Conservation (phyloP, 2,797 vertebrate species). For the Tapirus indicus region DNA sequence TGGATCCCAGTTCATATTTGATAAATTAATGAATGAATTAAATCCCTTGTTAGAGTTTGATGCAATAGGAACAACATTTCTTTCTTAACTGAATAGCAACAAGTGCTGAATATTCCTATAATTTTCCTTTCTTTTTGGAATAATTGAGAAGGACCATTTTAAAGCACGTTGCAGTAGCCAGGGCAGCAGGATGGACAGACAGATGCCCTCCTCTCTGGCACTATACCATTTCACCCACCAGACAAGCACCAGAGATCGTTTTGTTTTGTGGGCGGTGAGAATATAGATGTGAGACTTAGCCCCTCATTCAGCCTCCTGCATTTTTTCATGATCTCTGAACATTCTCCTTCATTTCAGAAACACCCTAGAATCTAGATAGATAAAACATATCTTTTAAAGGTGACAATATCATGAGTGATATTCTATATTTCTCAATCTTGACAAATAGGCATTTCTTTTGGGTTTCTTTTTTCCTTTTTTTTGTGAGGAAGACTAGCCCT, state of each 20-base stretch:
- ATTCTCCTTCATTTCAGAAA: constrained; percentile 5
- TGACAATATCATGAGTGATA: not conserved
- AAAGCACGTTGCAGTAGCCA: not conserved
- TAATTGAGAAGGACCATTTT: not conserved
- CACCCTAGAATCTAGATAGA: not conserved
- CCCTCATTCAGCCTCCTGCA: not conserved
- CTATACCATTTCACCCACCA: rapidly evolving
- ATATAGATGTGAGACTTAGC: not conserved
- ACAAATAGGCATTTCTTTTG: not conserved
- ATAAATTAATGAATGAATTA: not conserved
- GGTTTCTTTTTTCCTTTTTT: not conserved
- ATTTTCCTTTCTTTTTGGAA: not conserved
- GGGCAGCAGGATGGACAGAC: not conserved
- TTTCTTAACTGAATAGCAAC: not conserved
- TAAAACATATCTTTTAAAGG: not conserved
- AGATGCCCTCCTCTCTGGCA: too few relatives aligned
- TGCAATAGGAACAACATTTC: not conserved
- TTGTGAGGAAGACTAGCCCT: too few relatives aligned
- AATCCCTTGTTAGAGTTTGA: not conserved
- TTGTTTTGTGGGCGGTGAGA: not conserved
- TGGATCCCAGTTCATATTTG: not conserved
- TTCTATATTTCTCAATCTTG: not conserved
- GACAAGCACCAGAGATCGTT: rapidly evolving
- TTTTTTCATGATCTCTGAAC: not conserved
- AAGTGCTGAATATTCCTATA: not conserved